A percentile compares a stretch with the other conserved stretches of the same genome.
Evolutionary conservation across 2,888 invertebrate species (phyloP).

Genomic region (Caenorhabditis wallacei): DNA sequence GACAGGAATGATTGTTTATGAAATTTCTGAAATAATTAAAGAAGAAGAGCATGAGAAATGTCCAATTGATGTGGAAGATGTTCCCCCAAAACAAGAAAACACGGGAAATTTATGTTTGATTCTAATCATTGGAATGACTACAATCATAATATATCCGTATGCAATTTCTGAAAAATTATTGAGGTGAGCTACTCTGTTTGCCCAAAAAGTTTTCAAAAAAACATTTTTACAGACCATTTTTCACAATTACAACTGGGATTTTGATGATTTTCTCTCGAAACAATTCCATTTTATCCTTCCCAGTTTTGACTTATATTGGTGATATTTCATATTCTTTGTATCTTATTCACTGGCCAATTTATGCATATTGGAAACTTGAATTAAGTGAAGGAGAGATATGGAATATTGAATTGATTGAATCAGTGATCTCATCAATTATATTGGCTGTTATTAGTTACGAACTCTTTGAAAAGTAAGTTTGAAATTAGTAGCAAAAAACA

Average conservation of each 20-base stretch:
- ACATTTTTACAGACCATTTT: slow-evolving; percentile 20
- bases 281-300: not conserved
- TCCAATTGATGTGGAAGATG: not conserved
- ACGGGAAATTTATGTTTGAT: too few species aligned
- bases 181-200: not conserved
- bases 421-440: not conserved
- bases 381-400: slow-evolving; percentile 18
- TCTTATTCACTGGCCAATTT: slow-evolving; percentile 52
- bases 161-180: not conserved
- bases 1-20: not conserved
- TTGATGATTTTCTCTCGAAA: slow-evolving; percentile 1
- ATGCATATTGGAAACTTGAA: slow-evolving; percentile 26
- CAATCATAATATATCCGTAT: too few species aligned
- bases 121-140: too few species aligned
- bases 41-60: not conserved
- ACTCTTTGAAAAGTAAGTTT: slow-evolving; percentile 15
- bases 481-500: not conserved
- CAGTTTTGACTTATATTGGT: slow-evolving; percentile 33
- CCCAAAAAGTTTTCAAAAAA: too few species aligned
- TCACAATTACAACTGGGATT: slow-evolving; percentile 33
- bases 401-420: not conserved
- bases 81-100: too few species aligned
- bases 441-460: slow-evolving; percentile 4
- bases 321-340: slow-evolving; percentile 43
- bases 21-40: not conserved